These are phyloP conservation scores for Metacarcinus magister DNA, from an alignment of 2,888 invertebrate genomes.

Conservation along the genomic window DNA sequence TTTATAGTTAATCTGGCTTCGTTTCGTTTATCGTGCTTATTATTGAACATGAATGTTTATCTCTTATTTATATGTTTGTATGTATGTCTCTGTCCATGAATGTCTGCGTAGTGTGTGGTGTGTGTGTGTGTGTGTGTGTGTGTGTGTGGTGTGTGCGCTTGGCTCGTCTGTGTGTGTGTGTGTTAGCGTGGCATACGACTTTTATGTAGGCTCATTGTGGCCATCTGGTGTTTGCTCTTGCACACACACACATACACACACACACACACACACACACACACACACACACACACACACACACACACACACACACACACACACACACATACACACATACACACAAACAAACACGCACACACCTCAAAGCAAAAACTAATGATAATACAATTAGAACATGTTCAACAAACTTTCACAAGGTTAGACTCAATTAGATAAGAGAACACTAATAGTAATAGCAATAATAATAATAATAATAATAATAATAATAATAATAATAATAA, in stretches of 20 bases:
- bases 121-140: neutral
- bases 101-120: neutral
- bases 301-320: slow-evolving; percentile 26
- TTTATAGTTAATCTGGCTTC: slow-evolving; percentile 8
- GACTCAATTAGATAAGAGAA: too few species aligned
- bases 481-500: neutral
- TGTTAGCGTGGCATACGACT: neutral
- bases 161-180: neutral
- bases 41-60: neutral
- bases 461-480: neutral
- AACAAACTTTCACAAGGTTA: neutral
- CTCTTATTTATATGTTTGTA: neutral
- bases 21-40: neutral
- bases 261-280: neutral
- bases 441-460: neutral
- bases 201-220: neutral
- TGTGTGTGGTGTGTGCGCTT: too few species aligned
- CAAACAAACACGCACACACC: neutral
- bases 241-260: neutral
- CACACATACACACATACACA: neutral
- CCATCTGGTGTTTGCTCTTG: neutral
- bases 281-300: slow-evolving; percentile 26
- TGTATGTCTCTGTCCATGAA: too few species aligned
- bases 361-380: neutral
- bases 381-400: neutral